A percentile compares a stretch with the other conserved stretches of the same genome.
Conservation (phyloP, 1,140 invertebrate genomes). For the Saccostrea glomerata region DNA sequence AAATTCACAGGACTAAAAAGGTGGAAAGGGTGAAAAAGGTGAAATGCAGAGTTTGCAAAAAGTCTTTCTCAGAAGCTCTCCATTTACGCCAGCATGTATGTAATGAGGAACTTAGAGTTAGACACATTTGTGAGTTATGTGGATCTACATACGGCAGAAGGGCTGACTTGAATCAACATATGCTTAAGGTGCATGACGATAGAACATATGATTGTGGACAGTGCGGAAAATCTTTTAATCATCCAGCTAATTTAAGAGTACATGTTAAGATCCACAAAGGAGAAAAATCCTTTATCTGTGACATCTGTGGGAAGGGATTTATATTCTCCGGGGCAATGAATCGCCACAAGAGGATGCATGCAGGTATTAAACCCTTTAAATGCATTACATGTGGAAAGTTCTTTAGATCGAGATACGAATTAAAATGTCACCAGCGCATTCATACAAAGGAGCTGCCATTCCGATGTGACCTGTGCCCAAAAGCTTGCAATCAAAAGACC, state of each 20-base stretch:
- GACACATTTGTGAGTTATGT: not conserved
- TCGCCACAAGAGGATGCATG: conserved; percentile 23
- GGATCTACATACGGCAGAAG: not conserved
- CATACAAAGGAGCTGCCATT: conserved; percentile 44
- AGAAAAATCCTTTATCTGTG: conserved; percentile 31
- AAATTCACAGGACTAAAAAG: not conserved
- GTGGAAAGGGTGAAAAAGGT: not conserved
- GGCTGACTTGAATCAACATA: not conserved
- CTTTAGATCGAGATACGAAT: conserved; percentile 6
- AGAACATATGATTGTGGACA: conserved; percentile 18
- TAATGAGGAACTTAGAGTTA: not conserved
- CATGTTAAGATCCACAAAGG: conserved; percentile 23
- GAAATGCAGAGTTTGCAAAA: not conserved
- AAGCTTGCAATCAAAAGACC: conserved; percentile 31
- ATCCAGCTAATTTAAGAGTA: conserved; percentile 15
- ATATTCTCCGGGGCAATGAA: conserved; percentile 28
- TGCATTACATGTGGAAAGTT: conserved; percentile 34
- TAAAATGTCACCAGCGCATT: not conserved
- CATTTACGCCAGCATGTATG: not conserved
- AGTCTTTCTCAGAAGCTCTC: not conserved
- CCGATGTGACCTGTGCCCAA: not conserved
- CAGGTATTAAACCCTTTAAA: not conserved
- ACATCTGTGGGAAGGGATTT: not conserved
- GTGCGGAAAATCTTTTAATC: conserved; percentile 23
- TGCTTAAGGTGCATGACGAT: not conserved